Base-by-base conservation (phyloP, 2,113 vertebrate species). In the Macrotus californicus region DNA sequence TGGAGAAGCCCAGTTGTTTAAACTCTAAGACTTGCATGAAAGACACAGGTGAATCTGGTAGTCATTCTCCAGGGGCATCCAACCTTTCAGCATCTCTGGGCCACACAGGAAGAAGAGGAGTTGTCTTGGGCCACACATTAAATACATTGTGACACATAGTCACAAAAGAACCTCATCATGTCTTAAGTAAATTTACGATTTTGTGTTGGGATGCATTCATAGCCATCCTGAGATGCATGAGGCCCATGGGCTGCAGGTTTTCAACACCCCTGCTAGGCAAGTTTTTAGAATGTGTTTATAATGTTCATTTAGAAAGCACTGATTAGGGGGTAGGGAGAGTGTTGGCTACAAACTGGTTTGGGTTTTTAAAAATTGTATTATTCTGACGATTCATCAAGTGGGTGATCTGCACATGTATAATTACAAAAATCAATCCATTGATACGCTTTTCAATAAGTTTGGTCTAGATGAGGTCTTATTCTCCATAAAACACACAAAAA, bases 371-470 rank as follows among this genome's bases (percentile, higher is more conserved):
- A 52, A 59, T 14, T 82, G 6, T 34, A 34, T 92, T 94, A 81
- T 48, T 94, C 93, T 72, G 18, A 34, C 67, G 86, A 96, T 72
- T 76, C 85, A 92, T 61, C 31, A 92, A 39, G 72, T 87, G 34
- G 22, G 24, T 50, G 80, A 87, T 66, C 81, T 59, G 92, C 14
- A 48, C 34, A 70, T 59, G 7, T 73, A n/a, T 77, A 90, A 94
- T 94, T 95, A 36, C 41, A 95, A 90, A 84, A 84, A 61, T 52
- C 39, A 66, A 76, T 94, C 1, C 43, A 84, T 46, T 86, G 52
- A 8, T 77, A 87, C 15, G 6, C 12, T 41, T 88, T 94, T 19
- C 85, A 96, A 96, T 91, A 88, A 82, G 8, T 94, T 75, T 69
- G 6, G 5, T 89, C 48, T 75, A 52, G 69, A 50, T 76, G 39